These are phyloP conservation scores for Chlorodrepanis virens DNA, from an alignment of 2,113 vertebrate genomes.

Conservation along the genomic window DNA sequence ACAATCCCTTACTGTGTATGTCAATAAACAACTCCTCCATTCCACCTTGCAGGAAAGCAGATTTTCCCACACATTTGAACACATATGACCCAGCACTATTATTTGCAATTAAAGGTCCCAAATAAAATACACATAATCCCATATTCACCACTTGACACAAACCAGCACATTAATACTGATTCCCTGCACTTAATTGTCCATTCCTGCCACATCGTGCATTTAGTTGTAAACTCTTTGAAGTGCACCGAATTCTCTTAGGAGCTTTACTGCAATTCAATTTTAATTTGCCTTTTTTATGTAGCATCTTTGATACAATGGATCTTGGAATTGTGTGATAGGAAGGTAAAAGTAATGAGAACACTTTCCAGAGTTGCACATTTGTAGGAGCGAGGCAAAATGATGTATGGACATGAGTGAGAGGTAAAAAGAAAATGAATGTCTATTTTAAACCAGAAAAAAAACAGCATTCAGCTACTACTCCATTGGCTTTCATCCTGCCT, in stretches of 20 bases:
- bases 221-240: not conserved
- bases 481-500: not conserved
- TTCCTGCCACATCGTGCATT: not conserved
- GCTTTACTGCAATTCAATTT: constrained; percentile 9
- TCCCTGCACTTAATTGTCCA: not conserved
- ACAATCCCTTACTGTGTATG: not conserved
- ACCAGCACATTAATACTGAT: not conserved
- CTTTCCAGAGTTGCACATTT: not conserved
- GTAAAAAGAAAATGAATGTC: not conserved
- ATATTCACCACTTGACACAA: not conserved
- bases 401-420: not conserved
- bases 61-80: constrained; percentile 38
- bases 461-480: not conserved
- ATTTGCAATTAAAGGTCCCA: constrained; percentile 19
- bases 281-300: constrained; percentile 45
- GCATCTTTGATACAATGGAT: not conserved
- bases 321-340: not conserved
- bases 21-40: not conserved
- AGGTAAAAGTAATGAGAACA: not conserved
- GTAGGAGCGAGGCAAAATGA: not conserved
- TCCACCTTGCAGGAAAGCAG: not conserved
- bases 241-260: not conserved
- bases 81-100: not conserved
- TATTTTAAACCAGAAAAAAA: constrained; percentile 4
- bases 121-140: not conserved